Evolutionary conservation across 1,140 invertebrate species (phyloP).

Genomic region (Dufourea novaeangliae): DNA sequence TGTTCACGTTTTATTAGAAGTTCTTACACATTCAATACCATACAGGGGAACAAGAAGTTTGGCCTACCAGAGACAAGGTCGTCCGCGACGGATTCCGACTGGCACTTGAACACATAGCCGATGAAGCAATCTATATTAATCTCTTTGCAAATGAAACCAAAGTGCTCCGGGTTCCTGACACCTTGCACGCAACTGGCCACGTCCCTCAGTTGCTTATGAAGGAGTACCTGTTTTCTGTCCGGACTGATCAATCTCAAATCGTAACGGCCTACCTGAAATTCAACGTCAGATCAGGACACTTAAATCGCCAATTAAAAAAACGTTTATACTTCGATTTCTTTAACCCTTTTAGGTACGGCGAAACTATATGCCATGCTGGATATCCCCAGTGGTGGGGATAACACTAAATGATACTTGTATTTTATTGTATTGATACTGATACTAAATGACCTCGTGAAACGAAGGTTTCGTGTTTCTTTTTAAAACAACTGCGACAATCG

Average conservation of each 20-base stretch:
- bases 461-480: too few species aligned
- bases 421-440: too few species aligned
- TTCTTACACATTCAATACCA: not conserved
- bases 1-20: too few species aligned
- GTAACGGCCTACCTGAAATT: constrained; percentile 88
- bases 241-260: constrained; percentile 95
- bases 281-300: not conserved
- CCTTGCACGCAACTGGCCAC: constrained; percentile 95
- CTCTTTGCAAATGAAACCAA: constrained; percentile 95
- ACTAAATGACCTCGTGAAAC: too few species aligned
- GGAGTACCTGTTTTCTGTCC: constrained; percentile 93
- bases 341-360: too few species aligned
- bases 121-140: constrained; percentile 86
- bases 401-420: too few species aligned
- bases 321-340: too few species aligned
- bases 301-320: too few species aligned
- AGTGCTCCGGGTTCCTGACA: constrained; percentile 90
- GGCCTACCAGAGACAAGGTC: constrained; percentile 88
- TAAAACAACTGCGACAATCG: too few species aligned
- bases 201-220: constrained; percentile 93
- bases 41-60: constrained; percentile 16
- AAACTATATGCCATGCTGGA: too few species aligned
- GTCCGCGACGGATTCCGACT: constrained; percentile 89
- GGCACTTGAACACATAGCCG: constrained; percentile 95
- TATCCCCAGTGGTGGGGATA: too few species aligned